These are phyloP conservation scores for Hemiprocne comata DNA, from an alignment of 2,113 vertebrate species.

Conservation along the genomic window DNA sequence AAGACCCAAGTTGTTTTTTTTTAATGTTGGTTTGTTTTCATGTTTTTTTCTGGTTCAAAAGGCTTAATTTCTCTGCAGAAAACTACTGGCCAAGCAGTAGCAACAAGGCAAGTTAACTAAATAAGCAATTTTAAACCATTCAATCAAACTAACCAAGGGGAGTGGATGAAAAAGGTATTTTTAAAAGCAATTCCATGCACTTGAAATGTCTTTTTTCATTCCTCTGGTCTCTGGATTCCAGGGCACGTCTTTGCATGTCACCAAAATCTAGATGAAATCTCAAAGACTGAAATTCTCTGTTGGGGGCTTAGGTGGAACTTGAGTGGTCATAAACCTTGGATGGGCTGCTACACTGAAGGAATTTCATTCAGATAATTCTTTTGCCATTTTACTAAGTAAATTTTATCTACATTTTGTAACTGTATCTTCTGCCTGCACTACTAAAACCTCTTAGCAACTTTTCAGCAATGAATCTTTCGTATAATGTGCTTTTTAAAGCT, in stretches of 20 bases:
- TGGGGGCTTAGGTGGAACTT: constrained; percentile 6
- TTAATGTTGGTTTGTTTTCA: neutral
- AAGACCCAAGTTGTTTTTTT: neutral
- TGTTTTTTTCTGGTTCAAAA: constrained; percentile 7
- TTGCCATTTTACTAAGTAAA: neutral
- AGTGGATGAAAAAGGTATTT: constrained; percentile 35
- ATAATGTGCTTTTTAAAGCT: constrained; percentile 10
- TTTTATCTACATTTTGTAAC: constrained; percentile 51
- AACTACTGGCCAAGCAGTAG: neutral
- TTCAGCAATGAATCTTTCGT: constrained; percentile 30
- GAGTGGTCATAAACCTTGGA: constrained; percentile 35
- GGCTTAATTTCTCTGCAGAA: neutral
- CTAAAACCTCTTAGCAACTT: neutral
- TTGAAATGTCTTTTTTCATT: constrained; percentile 46
- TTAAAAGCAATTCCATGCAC: neutral
- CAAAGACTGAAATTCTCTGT: constrained; percentile 29
- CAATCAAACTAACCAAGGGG: constrained; percentile 13
- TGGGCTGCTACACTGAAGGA: neutral
- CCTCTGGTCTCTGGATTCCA: constrained; percentile 17
- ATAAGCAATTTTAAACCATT: constrained; percentile 51
- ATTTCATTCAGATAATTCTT: constrained; percentile 48
- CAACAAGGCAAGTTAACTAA: constrained; percentile 18
- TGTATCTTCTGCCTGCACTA: neutral
- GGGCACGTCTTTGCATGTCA: neutral
- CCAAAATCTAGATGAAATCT: constrained; percentile 28